These are phyloP conservation scores for Altica lythri DNA, from an alignment of 2,888 invertebrate species.

Conservation along the genomic window DNA sequence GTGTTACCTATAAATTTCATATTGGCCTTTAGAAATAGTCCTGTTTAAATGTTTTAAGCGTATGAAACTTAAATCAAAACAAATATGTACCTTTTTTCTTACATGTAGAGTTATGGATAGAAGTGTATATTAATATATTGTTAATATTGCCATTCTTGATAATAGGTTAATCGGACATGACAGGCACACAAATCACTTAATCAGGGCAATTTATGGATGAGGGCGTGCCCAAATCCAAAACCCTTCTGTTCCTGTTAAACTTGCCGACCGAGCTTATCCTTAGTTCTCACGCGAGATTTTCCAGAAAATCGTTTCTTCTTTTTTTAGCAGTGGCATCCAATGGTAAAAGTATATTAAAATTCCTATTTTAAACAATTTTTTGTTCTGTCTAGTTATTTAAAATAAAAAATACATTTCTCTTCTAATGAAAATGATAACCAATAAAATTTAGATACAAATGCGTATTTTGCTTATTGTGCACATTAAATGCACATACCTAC, in stretches of 20 bases:
- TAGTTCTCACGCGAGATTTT: background rate
- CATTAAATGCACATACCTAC: too few relatives aligned
- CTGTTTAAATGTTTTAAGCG: too few relatives aligned
- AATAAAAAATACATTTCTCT: too few relatives aligned
- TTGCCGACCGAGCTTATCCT: slow-evolving; percentile 23
- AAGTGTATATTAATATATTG: background rate
- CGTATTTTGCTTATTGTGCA: too few relatives aligned
- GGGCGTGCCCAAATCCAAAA: slow-evolving; percentile 13
- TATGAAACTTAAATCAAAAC: too few relatives aligned
- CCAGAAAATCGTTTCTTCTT: background rate
- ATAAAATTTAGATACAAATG: too few relatives aligned
- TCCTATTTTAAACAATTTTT: background rate
- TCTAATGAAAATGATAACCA: too few relatives aligned
- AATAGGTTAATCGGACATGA: slow-evolving; percentile 18
- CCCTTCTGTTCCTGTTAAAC: slow-evolving; percentile 13
- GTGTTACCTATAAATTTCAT: too few relatives aligned
- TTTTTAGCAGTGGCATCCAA: slow-evolving; percentile 4
- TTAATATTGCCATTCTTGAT: slow-evolving; percentile 3
- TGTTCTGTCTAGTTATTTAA: background rate
- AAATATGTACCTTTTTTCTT: too few relatives aligned
- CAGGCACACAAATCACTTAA: slow-evolving; percentile 21
- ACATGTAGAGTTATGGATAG: too few relatives aligned
- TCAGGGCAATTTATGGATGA: slow-evolving; percentile 18
- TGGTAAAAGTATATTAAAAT: slow-evolving; percentile 1
- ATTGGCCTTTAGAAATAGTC: too few relatives aligned